phyloP scores from a whole-genome alignment of 2,888 invertebrate species.

The Stenurella melanura region DNA sequence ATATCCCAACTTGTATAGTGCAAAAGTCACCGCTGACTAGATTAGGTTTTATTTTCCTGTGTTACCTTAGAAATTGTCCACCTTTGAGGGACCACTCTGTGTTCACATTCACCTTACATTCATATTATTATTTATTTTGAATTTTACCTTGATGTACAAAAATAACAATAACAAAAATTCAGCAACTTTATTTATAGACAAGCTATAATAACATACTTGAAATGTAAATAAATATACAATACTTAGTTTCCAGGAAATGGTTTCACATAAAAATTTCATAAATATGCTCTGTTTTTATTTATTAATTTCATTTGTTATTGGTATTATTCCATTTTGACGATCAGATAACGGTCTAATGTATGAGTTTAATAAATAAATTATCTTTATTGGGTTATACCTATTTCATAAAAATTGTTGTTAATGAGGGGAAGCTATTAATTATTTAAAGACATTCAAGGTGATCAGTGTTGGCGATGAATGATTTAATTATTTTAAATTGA shows the following conservation, averaged over 20 bases:
- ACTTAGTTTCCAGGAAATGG: constrained; percentile 24
- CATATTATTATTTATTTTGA: constrained; percentile 10
- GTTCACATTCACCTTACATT: no score
- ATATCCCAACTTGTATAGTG: no score
- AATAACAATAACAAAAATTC: constrained; percentile 27
- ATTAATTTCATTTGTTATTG: constrained; percentile 12
- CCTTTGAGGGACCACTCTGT: no score
- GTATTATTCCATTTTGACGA: constrained; percentile 17
- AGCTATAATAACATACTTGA: constrained; percentile 17
- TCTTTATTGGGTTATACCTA: constrained; percentile 14
- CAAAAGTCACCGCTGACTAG: no score
- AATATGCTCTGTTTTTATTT: not conserved
- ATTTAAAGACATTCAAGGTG: constrained; percentile 29
- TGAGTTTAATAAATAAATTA: constrained; percentile 23
- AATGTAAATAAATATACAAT: constrained; percentile 16
- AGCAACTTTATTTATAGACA: constrained; percentile 3
- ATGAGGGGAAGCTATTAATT: constrained; percentile 31
- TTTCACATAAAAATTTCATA: constrained; percentile 22
- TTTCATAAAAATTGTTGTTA: constrained; percentile 26
- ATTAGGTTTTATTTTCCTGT: no score
- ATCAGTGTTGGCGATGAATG: not conserved
- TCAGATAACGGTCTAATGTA: constrained; percentile 21
- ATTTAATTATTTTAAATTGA: constrained; percentile 27
- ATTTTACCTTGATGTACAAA: constrained; percentile 12
- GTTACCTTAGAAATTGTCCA: no score